These are phyloP conservation scores for Mus minutoides DNA, from an alignment of 2,797 vertebrate genomes.

Conservation along the genomic window DNA sequence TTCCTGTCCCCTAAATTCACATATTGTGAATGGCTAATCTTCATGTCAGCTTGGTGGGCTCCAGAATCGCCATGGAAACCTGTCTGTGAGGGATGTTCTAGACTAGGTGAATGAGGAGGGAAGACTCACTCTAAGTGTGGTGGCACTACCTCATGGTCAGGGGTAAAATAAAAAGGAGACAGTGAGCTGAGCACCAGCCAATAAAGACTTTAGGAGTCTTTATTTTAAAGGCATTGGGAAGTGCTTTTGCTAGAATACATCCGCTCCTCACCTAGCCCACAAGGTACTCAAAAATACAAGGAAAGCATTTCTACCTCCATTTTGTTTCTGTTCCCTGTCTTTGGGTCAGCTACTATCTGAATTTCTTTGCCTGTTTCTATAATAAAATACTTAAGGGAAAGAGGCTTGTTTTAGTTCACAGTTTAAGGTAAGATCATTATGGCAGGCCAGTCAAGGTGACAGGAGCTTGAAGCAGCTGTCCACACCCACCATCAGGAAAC, in stretches of 20 bases:
- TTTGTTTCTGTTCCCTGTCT: too few relatives aligned
- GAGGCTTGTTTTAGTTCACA: neutral
- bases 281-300: neutral
- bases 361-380: neutral
- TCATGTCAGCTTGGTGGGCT: too few relatives aligned
- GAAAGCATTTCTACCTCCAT: neutral
- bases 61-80: neutral
- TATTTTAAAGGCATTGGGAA: neutral
- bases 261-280: neutral
- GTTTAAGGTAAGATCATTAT: neutral
- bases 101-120: neutral
- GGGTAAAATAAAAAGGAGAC: neutral
- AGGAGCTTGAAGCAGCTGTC: neutral
- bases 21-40: too few relatives aligned
- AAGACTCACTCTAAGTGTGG: too few relatives aligned
- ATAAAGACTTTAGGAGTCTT: neutral
- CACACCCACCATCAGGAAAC: too few relatives aligned
- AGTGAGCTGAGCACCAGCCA: neutral
- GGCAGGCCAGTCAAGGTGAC: too few relatives aligned
- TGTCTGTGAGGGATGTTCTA: neutral
- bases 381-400: neutral
- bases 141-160: rapidly evolving
- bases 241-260: too few relatives aligned
- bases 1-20: neutral
- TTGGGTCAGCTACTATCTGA: neutral